Evolutionary conservation across 2,113 vertebrate genomes (phyloP).

Genomic region (Triplophysa rosa): DNA sequence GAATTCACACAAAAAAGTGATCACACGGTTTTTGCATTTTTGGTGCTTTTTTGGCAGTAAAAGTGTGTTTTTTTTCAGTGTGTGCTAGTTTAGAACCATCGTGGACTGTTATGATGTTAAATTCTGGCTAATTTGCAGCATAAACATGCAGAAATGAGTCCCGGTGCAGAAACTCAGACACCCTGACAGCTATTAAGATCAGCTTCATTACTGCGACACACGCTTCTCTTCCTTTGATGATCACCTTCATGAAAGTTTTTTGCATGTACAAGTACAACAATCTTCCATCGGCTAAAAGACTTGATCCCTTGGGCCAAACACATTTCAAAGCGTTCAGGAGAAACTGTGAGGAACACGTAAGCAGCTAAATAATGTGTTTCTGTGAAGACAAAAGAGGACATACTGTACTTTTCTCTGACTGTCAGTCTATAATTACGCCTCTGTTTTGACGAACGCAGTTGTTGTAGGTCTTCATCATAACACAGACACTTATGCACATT

Average conservation of each 20-base stretch:
- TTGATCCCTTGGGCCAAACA: constrained; percentile 29
- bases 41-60: background rate
- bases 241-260: background rate
- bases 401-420: constrained; percentile 44
- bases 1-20: no score
- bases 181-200: constrained; percentile 27
- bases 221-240: background rate
- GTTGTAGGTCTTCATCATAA: constrained; percentile 64
- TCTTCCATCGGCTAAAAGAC: background rate
- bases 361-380: constrained; percentile 29
- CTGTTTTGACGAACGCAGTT: constrained; percentile 71
- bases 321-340: background rate
- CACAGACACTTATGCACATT: constrained; percentile 32
- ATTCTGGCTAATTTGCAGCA: constrained; percentile 4
- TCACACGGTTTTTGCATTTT: no score
- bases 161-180: constrained; percentile 7
- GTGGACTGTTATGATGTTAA: background rate
- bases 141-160: constrained; percentile 7
- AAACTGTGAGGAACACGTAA: constrained; percentile 20
- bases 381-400: constrained; percentile 43
- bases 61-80: background rate
- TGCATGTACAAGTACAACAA: background rate
- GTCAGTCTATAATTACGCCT: constrained; percentile 68
- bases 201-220: constrained; percentile 1
- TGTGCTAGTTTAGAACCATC: no score